Percentiles rank a stretch among this genome's conserved stretches.
Conservation (phyloP, 2,797 vertebrate genomes). For the Hapalemur alaotrensis region DNA sequence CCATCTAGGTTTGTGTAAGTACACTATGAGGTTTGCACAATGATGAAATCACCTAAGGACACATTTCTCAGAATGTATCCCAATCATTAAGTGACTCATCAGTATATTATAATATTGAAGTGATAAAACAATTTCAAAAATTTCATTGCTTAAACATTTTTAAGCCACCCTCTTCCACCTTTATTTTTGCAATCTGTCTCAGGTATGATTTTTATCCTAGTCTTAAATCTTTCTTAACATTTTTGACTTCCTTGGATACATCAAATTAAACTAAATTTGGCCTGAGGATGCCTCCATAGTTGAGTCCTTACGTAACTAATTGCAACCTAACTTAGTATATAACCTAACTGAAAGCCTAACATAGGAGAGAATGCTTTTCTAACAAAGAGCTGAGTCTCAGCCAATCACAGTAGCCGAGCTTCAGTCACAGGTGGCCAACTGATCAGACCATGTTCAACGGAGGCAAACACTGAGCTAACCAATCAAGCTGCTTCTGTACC, state of each 20-base stretch:
- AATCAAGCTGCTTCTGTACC: not conserved
- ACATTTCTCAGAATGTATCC: not conserved
- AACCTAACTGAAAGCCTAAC: not conserved
- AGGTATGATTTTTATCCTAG: not conserved
- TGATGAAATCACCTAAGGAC: not conserved
- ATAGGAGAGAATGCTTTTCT: not conserved
- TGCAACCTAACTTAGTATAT: not conserved
- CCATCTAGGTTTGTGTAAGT: not conserved
- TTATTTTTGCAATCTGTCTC: not conserved
- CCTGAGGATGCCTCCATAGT: not conserved
- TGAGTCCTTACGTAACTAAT: not conserved
- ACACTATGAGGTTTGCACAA: not conserved
- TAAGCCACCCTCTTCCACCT: rapidly evolving
- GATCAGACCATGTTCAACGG: not conserved
- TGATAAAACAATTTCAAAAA: not conserved
- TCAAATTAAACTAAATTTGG: not conserved
- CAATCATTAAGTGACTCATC: not conserved
- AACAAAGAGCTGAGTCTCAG: not conserved
- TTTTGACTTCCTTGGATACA: not conserved
- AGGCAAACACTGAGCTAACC: not conserved
- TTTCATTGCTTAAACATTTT: not conserved
- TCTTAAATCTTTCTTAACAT: not conserved
- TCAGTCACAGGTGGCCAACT: not conserved
- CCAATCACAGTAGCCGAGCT: not conserved
- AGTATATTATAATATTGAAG: not conserved